Base-by-base conservation (phyloP, 2,113 vertebrate genomes). In the Malaclemys terrapin region DNA sequence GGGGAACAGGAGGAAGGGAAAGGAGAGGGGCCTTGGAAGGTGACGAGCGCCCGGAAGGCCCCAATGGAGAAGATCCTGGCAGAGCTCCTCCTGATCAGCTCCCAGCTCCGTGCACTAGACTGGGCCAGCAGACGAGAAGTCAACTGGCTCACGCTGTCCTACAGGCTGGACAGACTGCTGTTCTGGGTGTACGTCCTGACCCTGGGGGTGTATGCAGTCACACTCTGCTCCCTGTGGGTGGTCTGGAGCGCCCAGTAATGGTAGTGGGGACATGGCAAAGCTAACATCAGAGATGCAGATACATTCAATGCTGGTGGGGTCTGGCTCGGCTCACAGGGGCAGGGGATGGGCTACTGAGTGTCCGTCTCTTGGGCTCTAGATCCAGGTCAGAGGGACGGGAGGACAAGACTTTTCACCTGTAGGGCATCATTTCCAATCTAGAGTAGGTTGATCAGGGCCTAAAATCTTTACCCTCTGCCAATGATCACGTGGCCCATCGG, bases 171-270 rank as follows among this genome's bases (percentile, higher is more conserved):
- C 90, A 90, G 75, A 13, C 93, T 99, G 84, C 97, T 99, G 78
- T 99, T 99, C 94, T 96, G 97, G 35, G 86, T 98, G 19, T 99
- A 99, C 94, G 95, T 99, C 47, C 38, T 98, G 3, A 91, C 99
- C 31, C 91, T 99, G 84, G 95, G 89, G 10, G 45, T 98, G 83
- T 99, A 99, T 10, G 45, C 98, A 1, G 8, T 97, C 27, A 99
- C 99, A 3, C 97, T 99, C 52, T 85, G 98, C 80, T 94, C 98
- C 62, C 98, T 99, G n/a, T 99, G 99, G 99, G 95, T 95, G 24
- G 94, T 95, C 53, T 99, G 99, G 99, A 98, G 98, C 89, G 94
- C 97, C 3, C 80, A 75, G 20, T 96, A 94, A 95, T 53, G 82
- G 8, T 31, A 69, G 35, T 25, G 10, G 78, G 9, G 9, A 49